These are phyloP conservation scores for Hippopotamyrus pictus DNA, from an alignment of 2,797 vertebrate species.

Conservation along the genomic window DNA sequence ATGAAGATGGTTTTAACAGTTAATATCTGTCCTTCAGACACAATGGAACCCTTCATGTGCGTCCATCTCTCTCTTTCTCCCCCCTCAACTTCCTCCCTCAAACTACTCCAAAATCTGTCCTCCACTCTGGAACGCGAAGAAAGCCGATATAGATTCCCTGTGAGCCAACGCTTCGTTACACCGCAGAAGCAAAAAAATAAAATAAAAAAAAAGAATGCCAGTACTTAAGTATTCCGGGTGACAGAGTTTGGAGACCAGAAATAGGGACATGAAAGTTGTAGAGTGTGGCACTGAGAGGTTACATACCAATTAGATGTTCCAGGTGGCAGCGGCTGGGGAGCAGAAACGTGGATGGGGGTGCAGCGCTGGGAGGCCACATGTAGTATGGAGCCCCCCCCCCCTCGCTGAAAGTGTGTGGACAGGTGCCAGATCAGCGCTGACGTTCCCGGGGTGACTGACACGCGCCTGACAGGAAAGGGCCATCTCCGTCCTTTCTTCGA, in stretches of 20 bases:
- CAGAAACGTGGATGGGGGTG: background rate
- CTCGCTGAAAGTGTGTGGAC: background rate
- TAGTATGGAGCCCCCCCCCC: background rate
- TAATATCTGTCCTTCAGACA: background rate
- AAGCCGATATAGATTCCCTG: background rate
- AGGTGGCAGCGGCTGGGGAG: background rate
- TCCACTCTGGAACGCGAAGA: background rate
- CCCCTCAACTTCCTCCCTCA: background rate
- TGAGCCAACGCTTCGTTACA: background rate
- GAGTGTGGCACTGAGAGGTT: background rate
- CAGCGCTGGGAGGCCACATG: background rate
- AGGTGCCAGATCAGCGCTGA: background rate
- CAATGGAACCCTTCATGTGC: background rate
- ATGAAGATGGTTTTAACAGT: background rate
- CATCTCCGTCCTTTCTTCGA: background rate
- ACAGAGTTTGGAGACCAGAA: background rate
- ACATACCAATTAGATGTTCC: background rate
- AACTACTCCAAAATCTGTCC: background rate
- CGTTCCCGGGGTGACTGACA: background rate
- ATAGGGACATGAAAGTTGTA: background rate
- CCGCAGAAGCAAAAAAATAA: background rate
- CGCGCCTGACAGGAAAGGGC: background rate
- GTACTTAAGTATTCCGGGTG: background rate
- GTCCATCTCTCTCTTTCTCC: background rate
- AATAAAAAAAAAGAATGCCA: background rate